These are phyloP conservation scores for Microcaecilia unicolor DNA, from an alignment of 2,797 vertebrate species.

Conservation along the genomic window DNA sequence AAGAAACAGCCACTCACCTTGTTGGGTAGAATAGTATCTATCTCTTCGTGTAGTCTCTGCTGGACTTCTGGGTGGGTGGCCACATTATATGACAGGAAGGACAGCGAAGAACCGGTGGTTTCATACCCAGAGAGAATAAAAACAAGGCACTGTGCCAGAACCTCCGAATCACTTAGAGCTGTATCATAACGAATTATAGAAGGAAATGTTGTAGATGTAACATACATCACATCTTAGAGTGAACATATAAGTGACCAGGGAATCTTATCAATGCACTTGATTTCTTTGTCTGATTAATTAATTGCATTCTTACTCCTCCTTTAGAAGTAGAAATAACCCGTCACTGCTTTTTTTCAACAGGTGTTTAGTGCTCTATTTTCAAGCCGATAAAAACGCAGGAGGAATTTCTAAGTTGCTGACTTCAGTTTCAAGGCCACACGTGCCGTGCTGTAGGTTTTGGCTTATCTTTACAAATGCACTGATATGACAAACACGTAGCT, in stretches of 20 bases:
- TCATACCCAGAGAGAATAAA: slow-evolving; percentile 40
- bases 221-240: no score
- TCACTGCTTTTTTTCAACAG: no score
- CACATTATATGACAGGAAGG: slow-evolving; percentile 9
- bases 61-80: slow-evolving; percentile 23
- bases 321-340: no score
- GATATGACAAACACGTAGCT: no score
- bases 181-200: background rate
- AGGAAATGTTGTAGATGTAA: background rate
- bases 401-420: no score
- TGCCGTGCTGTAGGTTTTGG: no score
- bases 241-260: no score
- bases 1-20: slow-evolving; percentile 21
- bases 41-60: slow-evolving; percentile 33
- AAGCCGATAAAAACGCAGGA: no score
- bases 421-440: no score
- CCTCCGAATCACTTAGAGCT: slow-evolving; percentile 19
- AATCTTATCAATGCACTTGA: background rate
- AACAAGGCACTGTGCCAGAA: slow-evolving; percentile 30
- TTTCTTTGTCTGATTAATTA: background rate
- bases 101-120: slow-evolving; percentile 14
- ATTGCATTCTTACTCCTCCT: no score
- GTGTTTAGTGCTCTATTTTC: no score
- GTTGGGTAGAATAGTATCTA: slow-evolving; percentile 19
- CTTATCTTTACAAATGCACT: no score